These are phyloP conservation scores for Ispidina lecontei DNA, from an alignment of 2,797 vertebrate species.

Conservation along the genomic window DNA sequence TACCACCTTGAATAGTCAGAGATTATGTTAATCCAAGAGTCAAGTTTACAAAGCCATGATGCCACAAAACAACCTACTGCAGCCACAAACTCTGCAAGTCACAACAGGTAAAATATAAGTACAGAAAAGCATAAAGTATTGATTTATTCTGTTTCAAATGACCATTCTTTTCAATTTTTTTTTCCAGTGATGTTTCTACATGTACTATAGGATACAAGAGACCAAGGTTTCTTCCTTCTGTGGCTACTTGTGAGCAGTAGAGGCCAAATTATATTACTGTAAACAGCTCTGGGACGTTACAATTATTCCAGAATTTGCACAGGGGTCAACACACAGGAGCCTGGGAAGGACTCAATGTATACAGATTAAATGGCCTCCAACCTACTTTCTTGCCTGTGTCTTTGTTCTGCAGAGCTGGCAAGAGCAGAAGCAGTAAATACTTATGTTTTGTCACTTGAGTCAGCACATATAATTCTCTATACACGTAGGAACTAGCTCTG, in stretches of 20 bases:
- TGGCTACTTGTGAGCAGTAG: neutral
- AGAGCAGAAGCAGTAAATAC: slow-evolving; percentile 49
- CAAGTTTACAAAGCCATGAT: neutral
- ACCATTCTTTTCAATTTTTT: neutral
- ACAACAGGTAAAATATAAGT: neutral
- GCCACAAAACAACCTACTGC: neutral
- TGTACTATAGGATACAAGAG: neutral
- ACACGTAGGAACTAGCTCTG: slow-evolving; percentile 21
- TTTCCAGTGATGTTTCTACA: neutral
- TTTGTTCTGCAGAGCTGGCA: slow-evolving; percentile 14
- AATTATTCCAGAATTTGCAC: neutral
- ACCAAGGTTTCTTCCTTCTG: neutral
- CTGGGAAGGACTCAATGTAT: neutral
- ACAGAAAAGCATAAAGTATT: neutral
- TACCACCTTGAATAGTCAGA: neutral
- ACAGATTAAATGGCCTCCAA: neutral
- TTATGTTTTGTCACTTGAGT: slow-evolving; percentile 47
- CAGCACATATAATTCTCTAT: slow-evolving; percentile 46
- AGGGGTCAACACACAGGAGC: neutral
- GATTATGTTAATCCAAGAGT: neutral
- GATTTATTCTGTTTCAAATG: neutral
- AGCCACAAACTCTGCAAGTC: neutral
- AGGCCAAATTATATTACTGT: neutral
- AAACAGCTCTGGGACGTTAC: neutral
- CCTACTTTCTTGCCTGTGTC: neutral